phyloP scores from a whole-genome alignment of 1,140 invertebrate genomes.

The Nephila pilipes region DNA sequence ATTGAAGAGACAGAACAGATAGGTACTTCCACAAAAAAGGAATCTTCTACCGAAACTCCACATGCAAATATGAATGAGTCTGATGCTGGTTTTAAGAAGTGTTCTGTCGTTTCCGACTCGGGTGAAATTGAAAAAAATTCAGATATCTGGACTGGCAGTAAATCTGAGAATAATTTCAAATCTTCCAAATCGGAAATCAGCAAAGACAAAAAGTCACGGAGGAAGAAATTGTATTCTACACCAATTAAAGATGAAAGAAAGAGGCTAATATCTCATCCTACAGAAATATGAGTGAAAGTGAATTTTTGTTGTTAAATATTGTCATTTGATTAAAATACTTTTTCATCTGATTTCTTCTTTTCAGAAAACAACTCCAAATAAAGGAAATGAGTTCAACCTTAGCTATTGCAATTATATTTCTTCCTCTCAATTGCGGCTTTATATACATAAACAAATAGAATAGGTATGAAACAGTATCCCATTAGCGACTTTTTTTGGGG shows the following conservation, averaged over 20 bases:
- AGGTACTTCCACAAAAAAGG: neutral
- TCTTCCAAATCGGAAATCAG: neutral
- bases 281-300: neutral
- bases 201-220: neutral
- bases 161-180: neutral
- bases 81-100: neutral
- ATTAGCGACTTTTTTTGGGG: too few species aligned
- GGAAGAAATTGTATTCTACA: neutral
- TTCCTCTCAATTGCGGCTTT: too few species aligned
- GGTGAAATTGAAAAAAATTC: neutral
- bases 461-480: too few species aligned
- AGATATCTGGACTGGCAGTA: neutral
- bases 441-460: too few species aligned
- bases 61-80: neutral
- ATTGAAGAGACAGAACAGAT: neutral
- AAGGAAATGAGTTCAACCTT: too few species aligned
- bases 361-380: too few species aligned
- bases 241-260: neutral
- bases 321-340: too few species aligned
- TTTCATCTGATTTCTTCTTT: too few species aligned
- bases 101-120: neutral
- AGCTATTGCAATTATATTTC: too few species aligned
- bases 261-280: neutral
- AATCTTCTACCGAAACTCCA: neutral
- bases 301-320: too few species aligned